Conservation (phyloP, 2,888 invertebrate species). For the Campoplex nolae region DNA sequence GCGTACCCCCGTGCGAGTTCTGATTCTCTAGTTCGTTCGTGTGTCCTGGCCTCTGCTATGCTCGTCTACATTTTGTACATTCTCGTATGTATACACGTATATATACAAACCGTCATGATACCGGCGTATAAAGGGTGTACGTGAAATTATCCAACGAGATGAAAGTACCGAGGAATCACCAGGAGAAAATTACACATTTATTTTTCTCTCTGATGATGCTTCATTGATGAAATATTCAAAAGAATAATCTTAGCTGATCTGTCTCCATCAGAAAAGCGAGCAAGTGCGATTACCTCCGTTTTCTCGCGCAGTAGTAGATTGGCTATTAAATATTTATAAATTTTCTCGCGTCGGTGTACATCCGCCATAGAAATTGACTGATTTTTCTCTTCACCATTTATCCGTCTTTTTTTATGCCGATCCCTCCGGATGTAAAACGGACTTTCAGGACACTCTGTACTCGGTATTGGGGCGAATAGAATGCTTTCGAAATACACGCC, state of each 20-base stretch:
- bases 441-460: background rate
- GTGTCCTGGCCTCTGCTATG: background rate
- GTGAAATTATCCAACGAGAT: background rate
- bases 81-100: background rate
- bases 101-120: background rate
- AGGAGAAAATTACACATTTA: background rate
- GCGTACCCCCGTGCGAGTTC: constrained; percentile 43
- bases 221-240: background rate
- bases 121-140: background rate
- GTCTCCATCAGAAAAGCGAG: no score
- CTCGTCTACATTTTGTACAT: background rate
- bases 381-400: no score
- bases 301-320: background rate
- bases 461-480: background rate
- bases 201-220: background rate
- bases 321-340: background rate
- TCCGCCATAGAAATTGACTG: background rate
- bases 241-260: background rate
- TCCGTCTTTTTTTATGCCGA: no score
- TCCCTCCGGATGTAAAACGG: no score
- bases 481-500: constrained; percentile 30
- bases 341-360: background rate
- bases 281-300: no score
- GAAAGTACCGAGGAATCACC: background rate
- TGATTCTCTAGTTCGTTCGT: constrained; percentile 26